These are phyloP conservation scores for Hyles vespertilio DNA, from an alignment of 1,140 invertebrate genomes.

Conservation along the genomic window DNA sequence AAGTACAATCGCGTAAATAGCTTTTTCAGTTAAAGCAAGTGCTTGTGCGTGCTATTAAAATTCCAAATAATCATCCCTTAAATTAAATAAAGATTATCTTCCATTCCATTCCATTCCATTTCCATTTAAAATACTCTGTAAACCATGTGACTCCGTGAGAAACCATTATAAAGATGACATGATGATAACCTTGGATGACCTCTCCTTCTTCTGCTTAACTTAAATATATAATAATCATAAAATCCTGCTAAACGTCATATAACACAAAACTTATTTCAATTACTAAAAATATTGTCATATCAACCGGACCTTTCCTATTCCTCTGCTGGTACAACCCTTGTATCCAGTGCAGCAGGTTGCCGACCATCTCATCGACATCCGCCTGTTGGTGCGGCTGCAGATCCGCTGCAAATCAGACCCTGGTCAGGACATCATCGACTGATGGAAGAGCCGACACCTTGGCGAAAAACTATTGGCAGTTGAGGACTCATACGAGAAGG, in stretches of 20 bases:
- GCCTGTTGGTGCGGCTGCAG: conserved; percentile 51
- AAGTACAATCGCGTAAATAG: neutral
- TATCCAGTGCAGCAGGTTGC: conserved; percentile 83
- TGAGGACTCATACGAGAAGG: too few species aligned
- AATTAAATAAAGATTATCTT: too few species aligned
- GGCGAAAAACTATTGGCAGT: neutral
- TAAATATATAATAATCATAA: too few species aligned
- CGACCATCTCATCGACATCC: conserved; percentile 81
- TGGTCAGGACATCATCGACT: conserved; percentile 36
- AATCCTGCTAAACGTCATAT: neutral
- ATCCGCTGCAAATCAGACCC: conserved; percentile 59
- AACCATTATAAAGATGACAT: too few species aligned
- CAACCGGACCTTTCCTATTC: conserved; percentile 78
- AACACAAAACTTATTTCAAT: neutral
- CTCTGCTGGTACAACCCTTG: conserved; percentile 82
- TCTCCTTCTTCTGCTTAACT: too few species aligned
- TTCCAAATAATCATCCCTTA: neutral
- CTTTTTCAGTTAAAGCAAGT: neutral
- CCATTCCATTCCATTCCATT: too few species aligned
- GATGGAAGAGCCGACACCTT: conserved; percentile 20
- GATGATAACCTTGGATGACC: too few species aligned
- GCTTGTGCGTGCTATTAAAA: neutral
- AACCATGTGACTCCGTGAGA: too few species aligned
- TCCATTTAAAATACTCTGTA: too few species aligned
- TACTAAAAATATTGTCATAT: neutral